Evolutionary conservation across 2,888 invertebrate species (phyloP).

Genomic region (Linnaemya vulpina): DNA sequence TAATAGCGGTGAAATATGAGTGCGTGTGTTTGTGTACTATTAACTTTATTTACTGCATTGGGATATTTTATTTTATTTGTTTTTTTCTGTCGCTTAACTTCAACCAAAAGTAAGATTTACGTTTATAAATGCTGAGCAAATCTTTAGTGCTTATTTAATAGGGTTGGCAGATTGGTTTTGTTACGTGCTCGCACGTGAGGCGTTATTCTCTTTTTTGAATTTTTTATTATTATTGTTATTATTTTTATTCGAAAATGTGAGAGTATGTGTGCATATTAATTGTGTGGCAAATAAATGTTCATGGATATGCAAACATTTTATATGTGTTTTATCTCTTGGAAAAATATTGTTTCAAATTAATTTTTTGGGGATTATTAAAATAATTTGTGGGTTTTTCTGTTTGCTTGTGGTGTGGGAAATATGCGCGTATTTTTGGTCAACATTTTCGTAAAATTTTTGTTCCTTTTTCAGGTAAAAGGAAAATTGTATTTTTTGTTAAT

Average conservation of each 20-base stretch:
- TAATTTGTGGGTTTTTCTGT: slow-evolving; percentile 44
- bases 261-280: slow-evolving; percentile 38
- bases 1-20: slow-evolving; percentile 12
- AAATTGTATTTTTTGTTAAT: not conserved
- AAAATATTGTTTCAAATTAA: slow-evolving; percentile 69
- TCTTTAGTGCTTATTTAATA: slow-evolving; percentile 33
- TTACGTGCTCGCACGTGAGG: slow-evolving; percentile 52
- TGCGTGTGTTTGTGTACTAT: not conserved
- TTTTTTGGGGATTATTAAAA: slow-evolving; percentile 68
- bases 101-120: slow-evolving; percentile 63
- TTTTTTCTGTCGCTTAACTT: not conserved
- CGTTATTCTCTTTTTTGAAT: no score
- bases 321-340: slow-evolving; percentile 60
- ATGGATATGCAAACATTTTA: slow-evolving; percentile 43
- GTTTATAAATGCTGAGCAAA: slow-evolving; percentile 36
- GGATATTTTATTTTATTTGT: not conserved
- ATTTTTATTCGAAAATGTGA: not conserved
- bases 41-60: slow-evolving; percentile 48
- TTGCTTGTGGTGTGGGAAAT: slow-evolving; percentile 19
- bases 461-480: not conserved
- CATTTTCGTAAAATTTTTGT: not conserved
- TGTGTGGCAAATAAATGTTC: slow-evolving; percentile 47
- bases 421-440: slow-evolving; percentile 2
- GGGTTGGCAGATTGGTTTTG: not conserved
- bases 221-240: slow-evolving; percentile 20